Percentiles rank a stretch among this genome's conserved stretches.
Conservation (phyloP, 2,113 vertebrate species). For the Tyrannus savana region DNA sequence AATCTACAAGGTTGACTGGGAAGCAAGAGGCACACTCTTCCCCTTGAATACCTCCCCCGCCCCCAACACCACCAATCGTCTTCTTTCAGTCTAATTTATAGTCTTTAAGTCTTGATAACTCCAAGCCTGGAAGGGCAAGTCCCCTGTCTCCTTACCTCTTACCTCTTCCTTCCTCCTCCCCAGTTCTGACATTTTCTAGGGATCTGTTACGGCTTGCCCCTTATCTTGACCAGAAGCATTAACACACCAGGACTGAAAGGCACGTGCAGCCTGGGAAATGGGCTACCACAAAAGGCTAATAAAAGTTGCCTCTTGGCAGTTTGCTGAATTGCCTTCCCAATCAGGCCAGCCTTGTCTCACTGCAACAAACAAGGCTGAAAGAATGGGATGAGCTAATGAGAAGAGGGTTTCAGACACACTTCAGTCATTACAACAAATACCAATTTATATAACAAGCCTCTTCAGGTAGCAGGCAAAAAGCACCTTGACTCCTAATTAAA, state of each 20-base stretch:
- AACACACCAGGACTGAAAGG: neutral
- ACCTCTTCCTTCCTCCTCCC: neutral
- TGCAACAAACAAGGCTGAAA: conserved; percentile 39
- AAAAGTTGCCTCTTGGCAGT: conserved; percentile 8
- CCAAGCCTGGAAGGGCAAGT: neutral
- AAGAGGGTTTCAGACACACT: conserved; percentile 39
- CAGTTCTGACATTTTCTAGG: neutral
- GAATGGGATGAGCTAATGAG: conserved; percentile 47
- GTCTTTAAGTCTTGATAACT: neutral
- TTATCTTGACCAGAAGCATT: neutral
- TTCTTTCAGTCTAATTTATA: neutral
- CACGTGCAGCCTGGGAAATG: neutral
- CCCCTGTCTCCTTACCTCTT: neutral
- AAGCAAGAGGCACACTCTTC: neutral
- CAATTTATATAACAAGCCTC: conserved; percentile 62
- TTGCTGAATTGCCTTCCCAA: neutral
- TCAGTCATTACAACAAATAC: conserved; percentile 62
- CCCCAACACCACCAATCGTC: neutral
- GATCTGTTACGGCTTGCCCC: neutral
- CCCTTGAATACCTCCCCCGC: neutral
- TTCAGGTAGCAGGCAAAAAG: conserved; percentile 58
- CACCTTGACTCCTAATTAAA: conserved; percentile 68
- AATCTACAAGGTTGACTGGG: neutral
- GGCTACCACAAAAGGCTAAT: neutral
- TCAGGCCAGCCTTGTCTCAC: neutral